Conservation (phyloP, 2,888 invertebrate species). For the Sminthurinus aureus region DNA sequence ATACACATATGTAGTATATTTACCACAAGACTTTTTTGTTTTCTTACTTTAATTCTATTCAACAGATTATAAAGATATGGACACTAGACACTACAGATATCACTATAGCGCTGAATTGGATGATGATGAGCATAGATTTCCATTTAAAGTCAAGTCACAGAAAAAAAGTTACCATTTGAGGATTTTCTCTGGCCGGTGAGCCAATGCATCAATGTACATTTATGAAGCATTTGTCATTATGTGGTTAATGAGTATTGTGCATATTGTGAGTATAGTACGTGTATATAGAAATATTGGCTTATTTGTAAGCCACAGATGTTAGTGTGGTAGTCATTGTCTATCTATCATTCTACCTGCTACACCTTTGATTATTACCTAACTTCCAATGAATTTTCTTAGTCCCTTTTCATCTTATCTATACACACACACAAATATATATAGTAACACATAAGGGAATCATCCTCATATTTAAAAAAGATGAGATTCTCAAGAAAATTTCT, state of each 20-base stretch:
- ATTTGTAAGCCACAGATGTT: conserved; percentile 20
- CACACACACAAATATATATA: background rate
- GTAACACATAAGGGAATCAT: conserved; percentile 2
- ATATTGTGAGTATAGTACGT: background rate
- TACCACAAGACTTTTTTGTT: background rate
- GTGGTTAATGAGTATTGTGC: conserved; percentile 8
- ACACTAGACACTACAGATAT: too few species aligned
- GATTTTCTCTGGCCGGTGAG: background rate
- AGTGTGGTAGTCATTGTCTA: background rate
- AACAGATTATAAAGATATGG: conserved; percentile 11
- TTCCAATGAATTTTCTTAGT: conserved; percentile 30
- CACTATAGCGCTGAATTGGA: conserved; percentile 27
- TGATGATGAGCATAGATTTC: conserved; percentile 25
- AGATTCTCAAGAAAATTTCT: too few species aligned
- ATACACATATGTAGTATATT: background rate
- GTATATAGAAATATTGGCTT: conserved; percentile 37
- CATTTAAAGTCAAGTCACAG: conserved; percentile 40
- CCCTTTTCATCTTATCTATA: background rate
- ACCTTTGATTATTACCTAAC: conserved; percentile 36
- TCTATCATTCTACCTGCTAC: conserved; percentile 4
- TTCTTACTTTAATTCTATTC: background rate
- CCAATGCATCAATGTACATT: conserved; percentile 22
- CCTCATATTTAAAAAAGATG: too few species aligned
- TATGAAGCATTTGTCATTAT: conserved; percentile 15
- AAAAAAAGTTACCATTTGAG: conserved; percentile 35